phyloP scores from a whole-genome alignment of 2,888 invertebrate species.

The Meta bourneti region DNA sequence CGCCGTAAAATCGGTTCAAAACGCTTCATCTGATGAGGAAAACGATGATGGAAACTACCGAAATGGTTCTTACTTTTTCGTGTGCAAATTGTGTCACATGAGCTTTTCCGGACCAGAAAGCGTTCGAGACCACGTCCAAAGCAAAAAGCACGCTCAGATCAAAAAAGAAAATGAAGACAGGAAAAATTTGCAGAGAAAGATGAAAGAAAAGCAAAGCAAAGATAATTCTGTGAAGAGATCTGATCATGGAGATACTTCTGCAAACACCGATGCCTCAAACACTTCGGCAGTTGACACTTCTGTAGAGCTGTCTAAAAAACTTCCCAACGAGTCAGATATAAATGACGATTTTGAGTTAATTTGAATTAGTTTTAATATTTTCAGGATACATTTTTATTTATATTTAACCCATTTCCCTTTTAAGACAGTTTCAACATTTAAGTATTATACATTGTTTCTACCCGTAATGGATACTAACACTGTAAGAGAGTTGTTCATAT shows the following conservation, averaged over 20 bases:
- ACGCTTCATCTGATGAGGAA: slow-evolving; percentile 8
- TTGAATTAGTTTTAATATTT: not conserved
- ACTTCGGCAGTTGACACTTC: not conserved
- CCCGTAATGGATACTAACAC: no score
- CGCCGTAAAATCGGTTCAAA: slow-evolving; percentile 24
- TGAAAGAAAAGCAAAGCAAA: not conserved
- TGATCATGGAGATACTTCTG: not conserved
- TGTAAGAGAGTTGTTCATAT: no score
- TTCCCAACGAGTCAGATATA: not conserved
- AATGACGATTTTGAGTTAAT: slow-evolving; percentile 54
- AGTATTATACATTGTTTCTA: no score
- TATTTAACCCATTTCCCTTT: no score
- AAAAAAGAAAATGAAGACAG: slow-evolving; percentile 38
- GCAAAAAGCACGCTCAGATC: slow-evolving; percentile 45
- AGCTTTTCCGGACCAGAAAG: slow-evolving; percentile 56
- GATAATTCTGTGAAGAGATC: not conserved
- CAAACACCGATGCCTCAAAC: not conserved
- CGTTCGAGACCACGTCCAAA: slow-evolving; percentile 48
- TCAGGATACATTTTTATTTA: not conserved
- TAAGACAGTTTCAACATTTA: no score
- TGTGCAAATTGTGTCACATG: slow-evolving; percentile 55
- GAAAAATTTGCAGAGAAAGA: slow-evolving; percentile 2
- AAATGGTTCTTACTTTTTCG: slow-evolving; percentile 22
- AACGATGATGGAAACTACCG: slow-evolving; percentile 6
- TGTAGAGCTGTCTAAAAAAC: not conserved